Evolutionary conservation across 92 coral and sea anemone species (phyloP).

Genomic region (Heteractis magnifica): DNA sequence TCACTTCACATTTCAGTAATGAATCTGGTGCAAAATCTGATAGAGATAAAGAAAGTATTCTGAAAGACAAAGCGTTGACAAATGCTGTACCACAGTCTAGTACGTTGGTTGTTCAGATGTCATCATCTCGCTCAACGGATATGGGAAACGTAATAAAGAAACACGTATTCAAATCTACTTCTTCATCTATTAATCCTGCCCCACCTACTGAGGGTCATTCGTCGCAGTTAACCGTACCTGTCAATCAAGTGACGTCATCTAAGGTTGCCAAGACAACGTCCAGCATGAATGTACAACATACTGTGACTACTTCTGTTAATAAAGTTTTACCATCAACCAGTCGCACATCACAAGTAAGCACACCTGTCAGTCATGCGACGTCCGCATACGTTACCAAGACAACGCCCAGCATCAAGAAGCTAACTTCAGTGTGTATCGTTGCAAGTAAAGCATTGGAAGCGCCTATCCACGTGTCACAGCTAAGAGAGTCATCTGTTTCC

Average conservation of each 20-base stretch:
- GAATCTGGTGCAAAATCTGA: not conserved
- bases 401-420: not conserved
- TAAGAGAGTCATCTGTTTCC: no score
- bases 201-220: not conserved
- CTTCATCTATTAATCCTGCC: not conserved
- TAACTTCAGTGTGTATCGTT: no score
- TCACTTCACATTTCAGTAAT: not conserved
- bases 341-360: not conserved
- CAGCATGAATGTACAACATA: not conserved
- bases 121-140: not conserved
- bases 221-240: conserved; percentile 1
- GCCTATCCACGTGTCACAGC: no score
- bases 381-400: conserved; percentile 1
- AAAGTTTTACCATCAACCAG: not conserved
- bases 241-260: conserved; percentile 1
- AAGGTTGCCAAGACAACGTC: not conserved
- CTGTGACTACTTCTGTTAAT: not conserved
- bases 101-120: not conserved
- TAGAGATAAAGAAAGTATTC: not conserved
- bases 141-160: not conserved
- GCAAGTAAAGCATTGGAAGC: no score
- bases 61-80: not conserved
- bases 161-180: not conserved
- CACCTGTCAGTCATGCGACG: not conserved
- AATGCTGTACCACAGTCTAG: not conserved